Base-by-base conservation (phyloP, 1,140 invertebrate species). In the Brachionus rubens region DNA sequence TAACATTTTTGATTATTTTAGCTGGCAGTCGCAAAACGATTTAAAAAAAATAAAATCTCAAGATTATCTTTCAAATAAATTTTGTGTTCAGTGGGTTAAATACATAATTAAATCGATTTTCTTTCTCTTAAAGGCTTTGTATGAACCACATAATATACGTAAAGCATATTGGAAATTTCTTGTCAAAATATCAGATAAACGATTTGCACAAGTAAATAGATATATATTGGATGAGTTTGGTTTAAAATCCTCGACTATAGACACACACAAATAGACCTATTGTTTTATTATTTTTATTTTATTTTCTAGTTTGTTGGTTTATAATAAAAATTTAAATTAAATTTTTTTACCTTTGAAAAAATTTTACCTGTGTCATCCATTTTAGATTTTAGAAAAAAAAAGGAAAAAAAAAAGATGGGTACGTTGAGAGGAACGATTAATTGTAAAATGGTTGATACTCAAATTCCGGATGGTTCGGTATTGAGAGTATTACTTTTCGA, bases 91-190 rank as follows among this genome's bases (percentile, higher is more conserved):
- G n/a, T 14, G n/a, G 36, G 33, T 30, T 10, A 30, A 28, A 62
- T 43, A 43, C n/a, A 12, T 43, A 12, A 2, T 24, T 5, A 9
- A 50, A 9, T n/a, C 9, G 40, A 75, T 5, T 41, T 10, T 19
- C n/a, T 48, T 24, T 77, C 9, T 59, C 36, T 79, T 79, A 0
- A 77, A 84, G 83, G 91, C 90, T 78, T 88, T 92, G 28, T 77
- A 92, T 67, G 91, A 92, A 81, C 91, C 91, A 12, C 88, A 90
- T 77, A 90, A 89, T 80, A 82, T 93, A 46, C 86, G 91, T 79
- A 85, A 90, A 10, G 91, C 90, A n/a, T 93, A 93, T 82, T 92
- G 90, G 88, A 91, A 90, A 81, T 93, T 92, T 82, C 84, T 93
- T 33, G 86, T 89, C 75, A 88, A 86, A 78, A 84, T 92, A 36